These are phyloP conservation scores for Hapalemur alaotrensis DNA, from an alignment of 2,797 vertebrate genomes.

Conservation along the genomic window DNA sequence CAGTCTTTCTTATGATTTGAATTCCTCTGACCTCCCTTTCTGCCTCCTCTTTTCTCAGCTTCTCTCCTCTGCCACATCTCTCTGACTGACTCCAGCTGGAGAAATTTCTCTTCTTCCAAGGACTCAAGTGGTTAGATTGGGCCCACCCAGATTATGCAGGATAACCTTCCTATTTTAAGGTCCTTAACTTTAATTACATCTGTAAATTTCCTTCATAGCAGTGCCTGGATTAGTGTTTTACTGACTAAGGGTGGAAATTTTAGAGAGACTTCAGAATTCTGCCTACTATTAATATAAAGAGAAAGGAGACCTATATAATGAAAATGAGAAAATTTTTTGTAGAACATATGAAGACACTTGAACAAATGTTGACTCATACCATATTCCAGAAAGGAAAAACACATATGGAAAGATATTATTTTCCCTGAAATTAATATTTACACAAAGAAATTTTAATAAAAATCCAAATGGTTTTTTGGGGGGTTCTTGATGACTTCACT, in stretches of 20 bases:
- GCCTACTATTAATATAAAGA: neutral
- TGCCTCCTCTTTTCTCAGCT: neutral
- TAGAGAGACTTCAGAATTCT: neutral
- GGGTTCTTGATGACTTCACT: neutral
- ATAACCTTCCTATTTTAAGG: neutral
- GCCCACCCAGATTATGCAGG: neutral
- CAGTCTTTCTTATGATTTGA: neutral
- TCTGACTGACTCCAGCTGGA: neutral
- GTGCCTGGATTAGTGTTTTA: neutral
- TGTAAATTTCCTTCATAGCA: neutral
- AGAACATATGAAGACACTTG: neutral
- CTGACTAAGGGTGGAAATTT: neutral
- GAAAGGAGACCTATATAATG: neutral
- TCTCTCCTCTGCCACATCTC: neutral
- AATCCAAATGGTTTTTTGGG: neutral
- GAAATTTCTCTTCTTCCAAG: neutral
- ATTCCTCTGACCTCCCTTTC: neutral
- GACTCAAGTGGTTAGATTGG: neutral
- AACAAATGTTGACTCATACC: neutral
- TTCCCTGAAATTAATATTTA: slow-evolving; percentile 3
- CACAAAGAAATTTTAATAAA: neutral
- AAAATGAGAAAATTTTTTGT: neutral
- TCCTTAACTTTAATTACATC: neutral
- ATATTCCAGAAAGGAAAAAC: neutral
- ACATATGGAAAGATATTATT: neutral